These are phyloP conservation scores for Poecilia picta DNA, from an alignment of 2,797 vertebrate species.

Conservation along the genomic window DNA sequence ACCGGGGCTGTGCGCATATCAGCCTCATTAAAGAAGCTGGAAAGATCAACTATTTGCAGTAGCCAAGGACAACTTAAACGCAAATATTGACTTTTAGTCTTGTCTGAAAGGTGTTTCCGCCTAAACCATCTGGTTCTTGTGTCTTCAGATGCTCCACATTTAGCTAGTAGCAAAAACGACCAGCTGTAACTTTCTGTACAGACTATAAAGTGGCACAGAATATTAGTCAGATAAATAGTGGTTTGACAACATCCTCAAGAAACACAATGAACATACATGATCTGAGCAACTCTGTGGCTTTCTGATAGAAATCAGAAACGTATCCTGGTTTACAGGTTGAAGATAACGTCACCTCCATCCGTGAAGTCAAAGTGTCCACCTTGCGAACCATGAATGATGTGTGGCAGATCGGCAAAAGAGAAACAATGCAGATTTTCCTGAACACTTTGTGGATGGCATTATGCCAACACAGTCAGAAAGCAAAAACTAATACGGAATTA, in stretches of 20 bases:
- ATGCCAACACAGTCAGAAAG: background rate
- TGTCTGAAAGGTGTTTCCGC: background rate
- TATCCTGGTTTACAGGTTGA: background rate
- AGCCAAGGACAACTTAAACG: background rate
- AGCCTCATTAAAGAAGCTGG: background rate
- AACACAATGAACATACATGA: background rate
- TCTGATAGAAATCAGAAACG: background rate
- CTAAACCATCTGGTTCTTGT: background rate
- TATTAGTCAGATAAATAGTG: background rate
- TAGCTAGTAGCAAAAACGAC: background rate
- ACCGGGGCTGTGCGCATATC: background rate
- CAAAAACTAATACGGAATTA: background rate
- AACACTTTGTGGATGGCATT: background rate
- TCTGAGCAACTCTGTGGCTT: background rate
- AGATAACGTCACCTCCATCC: background rate
- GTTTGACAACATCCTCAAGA: background rate
- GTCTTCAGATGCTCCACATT: background rate
- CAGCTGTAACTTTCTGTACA: background rate
- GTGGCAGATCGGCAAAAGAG: background rate
- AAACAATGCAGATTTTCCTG: background rate
- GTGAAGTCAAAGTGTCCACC: background rate
- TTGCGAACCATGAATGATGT: background rate
- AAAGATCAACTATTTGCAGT: background rate
- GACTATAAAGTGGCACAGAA: background rate
- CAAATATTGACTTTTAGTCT: background rate